These are phyloP conservation scores for Homarus gammarus DNA, from an alignment of 2,888 invertebrate species.

Conservation along the genomic window DNA sequence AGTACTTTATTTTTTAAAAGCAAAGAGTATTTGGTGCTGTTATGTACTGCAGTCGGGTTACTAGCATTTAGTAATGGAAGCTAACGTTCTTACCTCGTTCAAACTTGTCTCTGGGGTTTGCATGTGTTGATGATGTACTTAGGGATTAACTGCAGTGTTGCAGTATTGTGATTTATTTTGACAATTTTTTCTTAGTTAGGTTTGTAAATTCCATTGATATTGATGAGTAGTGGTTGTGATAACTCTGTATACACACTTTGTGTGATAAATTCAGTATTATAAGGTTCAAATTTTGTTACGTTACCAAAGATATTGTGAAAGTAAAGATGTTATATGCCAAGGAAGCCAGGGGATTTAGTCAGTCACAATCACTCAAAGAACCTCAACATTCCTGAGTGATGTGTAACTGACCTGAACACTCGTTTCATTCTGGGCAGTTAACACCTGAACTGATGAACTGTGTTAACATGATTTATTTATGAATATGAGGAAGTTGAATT, in stretches of 20 bases:
- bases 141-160: neutral
- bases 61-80: neutral
- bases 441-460: neutral
- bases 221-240: slow-evolving; percentile 37
- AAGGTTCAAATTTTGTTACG: slow-evolving; percentile 25
- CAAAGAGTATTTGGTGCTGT: neutral
- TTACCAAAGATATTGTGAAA: slow-evolving; percentile 21
- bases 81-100: slow-evolving; percentile 19
- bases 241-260: slow-evolving; percentile 12
- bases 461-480: neutral
- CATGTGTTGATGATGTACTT: slow-evolving; percentile 23
- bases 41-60: neutral
- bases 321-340: neutral
- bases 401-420: too few species aligned
- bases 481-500: too few species aligned
- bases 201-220: neutral
- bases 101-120: slow-evolving; percentile 1
- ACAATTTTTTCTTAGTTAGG: neutral
- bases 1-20: neutral
- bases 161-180: slow-evolving; percentile 21
- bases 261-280: slow-evolving; percentile 46
- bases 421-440: neutral
- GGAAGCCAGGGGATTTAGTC: neutral
- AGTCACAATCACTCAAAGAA: too few species aligned
- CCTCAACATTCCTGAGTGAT: too few species aligned